phyloP scores from a whole-genome alignment of 2,113 vertebrate genomes.

The Ornithorhynchus anatinus region DNA sequence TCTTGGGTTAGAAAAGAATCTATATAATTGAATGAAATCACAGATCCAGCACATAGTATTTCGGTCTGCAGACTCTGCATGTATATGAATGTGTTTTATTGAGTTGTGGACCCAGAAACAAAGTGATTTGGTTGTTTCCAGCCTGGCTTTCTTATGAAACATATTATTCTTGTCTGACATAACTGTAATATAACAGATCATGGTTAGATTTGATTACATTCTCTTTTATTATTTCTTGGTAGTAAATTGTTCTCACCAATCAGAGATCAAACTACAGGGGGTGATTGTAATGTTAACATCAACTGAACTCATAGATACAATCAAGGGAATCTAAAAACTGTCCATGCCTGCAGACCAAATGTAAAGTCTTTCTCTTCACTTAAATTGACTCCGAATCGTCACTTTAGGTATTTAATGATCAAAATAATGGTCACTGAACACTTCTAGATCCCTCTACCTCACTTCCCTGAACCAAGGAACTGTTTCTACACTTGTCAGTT shows the following conservation, averaged over 20 bases:
- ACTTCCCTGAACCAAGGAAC: too few species aligned
- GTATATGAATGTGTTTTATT: slow-evolving; percentile 60
- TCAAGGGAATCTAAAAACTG: not conserved
- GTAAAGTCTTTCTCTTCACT: not conserved
- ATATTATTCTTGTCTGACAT: slow-evolving; percentile 70
- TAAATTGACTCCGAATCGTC: not conserved
- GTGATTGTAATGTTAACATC: not conserved
- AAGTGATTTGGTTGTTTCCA: slow-evolving; percentile 45
- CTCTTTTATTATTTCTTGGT: slow-evolving; percentile 63
- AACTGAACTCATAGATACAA: not conserved
- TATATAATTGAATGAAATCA: slow-evolving; percentile 46
- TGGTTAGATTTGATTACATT: slow-evolving; percentile 67
- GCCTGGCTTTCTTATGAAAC: slow-evolving; percentile 68
- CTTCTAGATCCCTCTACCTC: too few species aligned
- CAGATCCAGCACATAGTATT: slow-evolving; percentile 24
- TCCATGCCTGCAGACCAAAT: not conserved
- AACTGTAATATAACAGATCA: slow-evolving; percentile 53
- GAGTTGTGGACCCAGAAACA: slow-evolving; percentile 57
- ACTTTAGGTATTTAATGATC: not conserved
- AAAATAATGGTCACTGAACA: too few species aligned
- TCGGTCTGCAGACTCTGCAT: slow-evolving; percentile 18
- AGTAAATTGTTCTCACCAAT: slow-evolving; percentile 62
- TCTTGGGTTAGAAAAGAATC: slow-evolving; percentile 5
- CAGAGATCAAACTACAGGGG: slow-evolving; percentile 44
- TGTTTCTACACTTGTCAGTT: too few species aligned